A percentile compares a stretch with the other conserved stretches of the same genome.
These are phyloP conservation scores for Castor canadensis DNA, from an alignment of 2,113 vertebrate species.

Conservation along the genomic window DNA sequence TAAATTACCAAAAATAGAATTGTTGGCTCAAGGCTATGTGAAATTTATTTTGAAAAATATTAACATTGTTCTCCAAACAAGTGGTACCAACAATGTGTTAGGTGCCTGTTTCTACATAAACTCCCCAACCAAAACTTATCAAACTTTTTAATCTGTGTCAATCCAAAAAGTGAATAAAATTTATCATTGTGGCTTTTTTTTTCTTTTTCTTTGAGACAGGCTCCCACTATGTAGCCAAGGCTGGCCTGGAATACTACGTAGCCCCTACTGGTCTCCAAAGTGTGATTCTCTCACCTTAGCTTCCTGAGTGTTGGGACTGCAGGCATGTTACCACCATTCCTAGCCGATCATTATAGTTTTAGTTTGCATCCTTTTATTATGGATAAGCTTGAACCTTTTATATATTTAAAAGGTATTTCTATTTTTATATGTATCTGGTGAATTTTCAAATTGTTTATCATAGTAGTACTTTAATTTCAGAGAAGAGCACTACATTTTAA, in stretches of 20 bases:
- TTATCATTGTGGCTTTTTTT: neutral
- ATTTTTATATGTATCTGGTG: neutral
- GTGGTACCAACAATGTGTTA: neutral
- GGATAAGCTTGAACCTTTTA: neutral
- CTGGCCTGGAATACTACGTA: neutral
- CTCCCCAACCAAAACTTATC: neutral
- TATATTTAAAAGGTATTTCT: neutral
- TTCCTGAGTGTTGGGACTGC: neutral
- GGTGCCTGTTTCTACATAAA: neutral
- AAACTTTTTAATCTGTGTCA: constrained; percentile 27
- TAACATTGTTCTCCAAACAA: neutral
- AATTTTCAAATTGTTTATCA: constrained; percentile 36
- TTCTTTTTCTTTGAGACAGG: too few species aligned
- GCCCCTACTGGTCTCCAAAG: neutral
- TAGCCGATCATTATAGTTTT: neutral
- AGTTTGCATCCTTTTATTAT: neutral
- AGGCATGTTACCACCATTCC: neutral
- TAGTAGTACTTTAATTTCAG: neutral
- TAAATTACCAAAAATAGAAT: constrained; percentile 30
- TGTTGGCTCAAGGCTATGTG: neutral
- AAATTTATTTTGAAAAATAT: constrained; percentile 45
- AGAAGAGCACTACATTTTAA: neutral
- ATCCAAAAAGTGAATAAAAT: constrained; percentile 3
- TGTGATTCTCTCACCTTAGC: too few species aligned
- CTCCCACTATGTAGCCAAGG: neutral